Percentiles rank a stretch among this genome's conserved stretches.
Conservation (phyloP, 2,113 vertebrate genomes). For the Corythaeola cristata region DNA sequence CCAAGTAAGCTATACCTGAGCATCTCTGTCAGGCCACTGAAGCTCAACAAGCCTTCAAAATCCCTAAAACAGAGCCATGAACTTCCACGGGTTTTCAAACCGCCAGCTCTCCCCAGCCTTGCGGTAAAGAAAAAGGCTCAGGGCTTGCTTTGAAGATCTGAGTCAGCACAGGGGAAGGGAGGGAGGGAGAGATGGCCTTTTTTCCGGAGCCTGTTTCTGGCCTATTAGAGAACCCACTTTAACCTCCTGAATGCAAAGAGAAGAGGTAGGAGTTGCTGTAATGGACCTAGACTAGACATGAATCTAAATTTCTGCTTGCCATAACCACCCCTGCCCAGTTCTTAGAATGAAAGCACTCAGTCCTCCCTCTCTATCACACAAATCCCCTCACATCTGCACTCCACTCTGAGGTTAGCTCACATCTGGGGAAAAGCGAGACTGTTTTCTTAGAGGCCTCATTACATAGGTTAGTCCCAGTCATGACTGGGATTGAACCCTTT, state of each 20-base stretch:
- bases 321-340: neutral
- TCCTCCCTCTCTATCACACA: neutral
- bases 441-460: neutral
- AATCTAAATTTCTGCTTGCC: neutral
- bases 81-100: neutral
- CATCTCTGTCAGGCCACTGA: neutral
- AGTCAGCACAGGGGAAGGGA: neutral
- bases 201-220: neutral
- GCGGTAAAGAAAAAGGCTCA: neutral
- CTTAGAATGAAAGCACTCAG: neutral
- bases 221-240: rapidly evolving
- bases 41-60: neutral
- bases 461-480: rapidly evolving
- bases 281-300: neutral
- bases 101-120: neutral
- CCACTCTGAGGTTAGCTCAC: neutral
- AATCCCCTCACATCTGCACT: neutral
- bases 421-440: neutral
- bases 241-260: neutral
- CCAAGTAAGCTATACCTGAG: neutral
- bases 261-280: neutral
- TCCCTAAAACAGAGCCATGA: neutral
- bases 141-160: neutral
- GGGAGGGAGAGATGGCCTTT: neutral
- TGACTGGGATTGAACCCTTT: neutral